Evolutionary conservation across 2,888 invertebrate species (phyloP), one percentile per base, ranked within the genome.

Genomic region (Anthophora plumipes): DNA sequence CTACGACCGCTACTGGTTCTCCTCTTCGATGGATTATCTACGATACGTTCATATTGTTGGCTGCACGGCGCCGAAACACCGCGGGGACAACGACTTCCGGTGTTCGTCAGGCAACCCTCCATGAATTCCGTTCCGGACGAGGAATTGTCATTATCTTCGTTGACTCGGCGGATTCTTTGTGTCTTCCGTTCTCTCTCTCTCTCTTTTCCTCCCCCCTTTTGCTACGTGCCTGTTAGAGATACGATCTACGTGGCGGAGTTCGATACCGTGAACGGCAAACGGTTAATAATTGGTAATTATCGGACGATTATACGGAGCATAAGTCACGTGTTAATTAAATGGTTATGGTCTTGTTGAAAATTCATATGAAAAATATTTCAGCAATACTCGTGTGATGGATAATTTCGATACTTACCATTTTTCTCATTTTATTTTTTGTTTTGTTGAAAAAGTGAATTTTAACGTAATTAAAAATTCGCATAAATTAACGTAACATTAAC

Each of bases 1-100:
- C 90, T 88, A 80, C 81, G 75, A 66, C 81, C 68, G 89, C 88
- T 90, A 90, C 89, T 66, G 85, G 80, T 72, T 55, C 75, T 80
- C 75, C 63, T 75, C 75, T 52, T 55, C 77, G 74, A 81, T 61
- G 57, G 67, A 79, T 85, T 76, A 85, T 87, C 80, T 82, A 77
- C 70, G 74, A 71, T 75, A 55, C 76, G 41, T 25, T 43, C 64
- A 11, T 60, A 43, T 72, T 43, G 76, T 69, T 70, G 55, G 43
- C 57, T 57, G 67, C 64, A 14, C 57, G 78, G 68, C 74, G 83
- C 76, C 81, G 77, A 80, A 82, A 73, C 80, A 78, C 41, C 70
- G 80, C 63, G 64, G 77, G 81, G 67, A 66, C 83, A 57, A 48
- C 76, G 79, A 85, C 88, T 89, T 89, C 89, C 88, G 88, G 85